Percentiles rank a stretch among this genome's conserved stretches.
phyloP scores from a whole-genome alignment of 2,797 vertebrate species.

The Hippoglossus hippoglossus region DNA sequence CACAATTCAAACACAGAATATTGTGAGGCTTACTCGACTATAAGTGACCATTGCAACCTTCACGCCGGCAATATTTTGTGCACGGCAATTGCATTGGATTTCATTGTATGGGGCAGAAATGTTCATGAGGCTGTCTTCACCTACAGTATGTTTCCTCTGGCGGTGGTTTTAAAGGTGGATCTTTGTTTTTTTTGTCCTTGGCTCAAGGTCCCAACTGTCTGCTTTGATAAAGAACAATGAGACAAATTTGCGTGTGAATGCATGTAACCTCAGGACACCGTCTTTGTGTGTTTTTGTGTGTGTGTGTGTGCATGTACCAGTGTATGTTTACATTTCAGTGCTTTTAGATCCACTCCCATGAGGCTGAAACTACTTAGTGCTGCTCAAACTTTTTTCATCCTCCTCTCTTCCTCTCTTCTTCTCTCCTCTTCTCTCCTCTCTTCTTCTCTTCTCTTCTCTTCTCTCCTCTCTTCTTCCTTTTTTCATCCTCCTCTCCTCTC shows the following conservation, averaged over 20 bases:
- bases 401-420: slow-evolving; percentile 14
- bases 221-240: slow-evolving; percentile 33
- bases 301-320: neutral
- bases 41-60: no score
- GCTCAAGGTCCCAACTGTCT: slow-evolving; percentile 31
- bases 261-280: slow-evolving; percentile 25
- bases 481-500: slow-evolving; percentile 11
- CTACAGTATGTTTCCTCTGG: neutral
- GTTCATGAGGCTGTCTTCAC: neutral
- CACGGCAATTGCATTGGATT: neutral
- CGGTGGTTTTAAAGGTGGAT: slow-evolving; percentile 10
- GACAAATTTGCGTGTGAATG: slow-evolving; percentile 37
- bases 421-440: neutral
- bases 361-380: slow-evolving; percentile 29
- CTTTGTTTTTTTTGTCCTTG: slow-evolving; percentile 23
- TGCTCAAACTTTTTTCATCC: slow-evolving; percentile 38
- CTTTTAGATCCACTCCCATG: slow-evolving; percentile 22
- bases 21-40: no score
- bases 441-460: slow-evolving; percentile 1
- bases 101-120: neutral
- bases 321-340: no score
- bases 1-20: no score
- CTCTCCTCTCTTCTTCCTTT: neutral
- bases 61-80: neutral
- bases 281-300: neutral